phyloP scores from a whole-genome alignment of 1,140 invertebrate genomes.

The Orchesella cincta region DNA sequence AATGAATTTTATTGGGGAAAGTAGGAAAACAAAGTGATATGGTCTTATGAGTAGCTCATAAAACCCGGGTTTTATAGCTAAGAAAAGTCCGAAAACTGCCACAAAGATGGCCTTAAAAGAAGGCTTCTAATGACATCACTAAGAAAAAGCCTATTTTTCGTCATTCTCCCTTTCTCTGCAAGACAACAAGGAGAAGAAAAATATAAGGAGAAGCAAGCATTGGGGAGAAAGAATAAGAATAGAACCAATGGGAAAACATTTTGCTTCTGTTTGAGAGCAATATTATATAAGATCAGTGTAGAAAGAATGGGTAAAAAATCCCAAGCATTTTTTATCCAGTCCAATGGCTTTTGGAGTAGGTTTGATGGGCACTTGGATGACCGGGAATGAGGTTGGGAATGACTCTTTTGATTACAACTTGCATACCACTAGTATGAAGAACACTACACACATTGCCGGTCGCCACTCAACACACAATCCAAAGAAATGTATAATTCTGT shows the following conservation, averaged over 20 bases:
- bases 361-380: conserved; percentile 27
- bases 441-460: no score
- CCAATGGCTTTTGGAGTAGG: conserved; percentile 27
- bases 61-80: conserved; percentile 10
- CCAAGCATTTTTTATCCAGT: not conserved
- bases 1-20: conserved; percentile 27
- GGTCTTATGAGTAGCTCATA: conserved; percentile 19
- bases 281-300: not conserved
- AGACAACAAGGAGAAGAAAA: no score
- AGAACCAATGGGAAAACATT: no score
- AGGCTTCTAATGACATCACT: conserved; percentile 24
- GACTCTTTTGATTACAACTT: conserved; percentile 27
- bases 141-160: not conserved
- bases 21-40: conserved; percentile 29
- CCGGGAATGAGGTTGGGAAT: conserved; percentile 26
- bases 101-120: conserved; percentile 17
- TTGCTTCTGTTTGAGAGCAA: no score
- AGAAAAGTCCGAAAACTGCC: conserved; percentile 16
- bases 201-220: no score
- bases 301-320: conserved; percentile 24
- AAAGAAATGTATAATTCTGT: not conserved
- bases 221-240: no score
- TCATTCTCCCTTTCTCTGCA: conserved; percentile 8
- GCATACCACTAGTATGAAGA: no score
- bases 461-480: no score